Evolutionary conservation across 2,888 invertebrate species (phyloP).

Genomic region (Plebejus argus): DNA sequence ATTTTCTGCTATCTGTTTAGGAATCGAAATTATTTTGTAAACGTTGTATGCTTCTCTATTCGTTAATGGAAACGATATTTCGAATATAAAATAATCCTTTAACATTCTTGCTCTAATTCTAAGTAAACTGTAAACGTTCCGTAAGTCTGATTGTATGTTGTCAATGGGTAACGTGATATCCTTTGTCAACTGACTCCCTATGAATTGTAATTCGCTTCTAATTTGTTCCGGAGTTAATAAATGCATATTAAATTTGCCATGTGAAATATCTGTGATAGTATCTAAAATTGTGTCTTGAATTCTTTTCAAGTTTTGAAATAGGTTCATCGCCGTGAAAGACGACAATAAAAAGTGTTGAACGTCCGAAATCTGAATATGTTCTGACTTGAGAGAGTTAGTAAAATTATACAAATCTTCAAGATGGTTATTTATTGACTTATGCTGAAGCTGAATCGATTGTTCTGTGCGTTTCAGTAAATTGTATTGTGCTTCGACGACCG

Average conservation of each 20-base stretch:
- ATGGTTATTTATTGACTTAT: not conserved
- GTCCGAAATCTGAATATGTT: not conserved
- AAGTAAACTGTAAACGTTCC: not conserved
- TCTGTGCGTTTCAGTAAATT: not conserved
- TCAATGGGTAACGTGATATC: slow-evolving; percentile 8
- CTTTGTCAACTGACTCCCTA: not conserved
- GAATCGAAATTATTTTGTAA: slow-evolving; percentile 10
- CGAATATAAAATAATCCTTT: slow-evolving; percentile 5
- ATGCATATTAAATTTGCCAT: no score
- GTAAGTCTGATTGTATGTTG: slow-evolving; percentile 8
- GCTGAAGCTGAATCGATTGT: not conserved
- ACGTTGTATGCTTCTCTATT: not conserved
- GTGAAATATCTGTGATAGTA: not conserved
- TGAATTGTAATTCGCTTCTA: slow-evolving; percentile 7
- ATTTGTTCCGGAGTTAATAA: not conserved
- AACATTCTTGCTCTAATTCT: not conserved
- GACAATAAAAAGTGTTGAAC: not conserved
- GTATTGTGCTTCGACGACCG: not conserved
- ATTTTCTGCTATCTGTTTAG: slow-evolving; percentile 3
- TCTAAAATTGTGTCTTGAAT: slow-evolving; percentile 3
- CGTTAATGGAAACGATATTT: slow-evolving; percentile 1
- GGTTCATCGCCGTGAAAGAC: not conserved
- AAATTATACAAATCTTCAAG: not conserved
- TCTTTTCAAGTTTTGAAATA: slow-evolving; percentile 8
- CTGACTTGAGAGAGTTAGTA: not conserved